These are phyloP conservation scores for Diadema setosum DNA, from an alignment of 35 echinoderm and acorn worm species.

Conservation along the genomic window DNA sequence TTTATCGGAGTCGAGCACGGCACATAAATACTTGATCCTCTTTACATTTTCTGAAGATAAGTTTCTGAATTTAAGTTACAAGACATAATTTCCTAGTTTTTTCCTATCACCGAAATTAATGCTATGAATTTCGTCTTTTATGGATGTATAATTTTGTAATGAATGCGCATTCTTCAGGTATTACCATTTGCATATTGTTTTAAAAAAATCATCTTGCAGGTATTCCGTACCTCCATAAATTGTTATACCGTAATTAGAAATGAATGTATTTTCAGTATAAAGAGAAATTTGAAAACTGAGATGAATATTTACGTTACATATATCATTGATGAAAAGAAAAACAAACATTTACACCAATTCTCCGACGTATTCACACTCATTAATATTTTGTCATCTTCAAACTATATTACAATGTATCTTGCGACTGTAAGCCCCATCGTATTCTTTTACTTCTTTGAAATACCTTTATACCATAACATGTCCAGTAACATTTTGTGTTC, in stretches of 20 bases:
- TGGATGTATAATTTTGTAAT: too few relatives aligned
- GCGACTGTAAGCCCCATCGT: too few relatives aligned
- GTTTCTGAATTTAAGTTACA: neutral
- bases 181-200: neutral
- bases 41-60: neutral
- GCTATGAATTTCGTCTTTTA: neutral
- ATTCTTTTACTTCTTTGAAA: too few relatives aligned
- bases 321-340: neutral
- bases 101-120: neutral
- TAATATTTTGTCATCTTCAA: too few relatives aligned
- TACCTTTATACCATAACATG: too few relatives aligned
- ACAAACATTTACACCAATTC: neutral
- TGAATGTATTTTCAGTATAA: neutral
- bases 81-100: neutral
- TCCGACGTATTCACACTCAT: too few relatives aligned
- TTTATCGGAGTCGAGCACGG: neutral
- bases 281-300: neutral
- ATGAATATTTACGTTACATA: neutral
- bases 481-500: too few relatives aligned
- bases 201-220: neutral
- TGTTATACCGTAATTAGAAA: neutral
- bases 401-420: too few relatives aligned
- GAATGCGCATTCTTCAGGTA: neutral
- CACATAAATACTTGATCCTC: neutral
- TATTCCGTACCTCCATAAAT: neutral